Evolutionary conservation across 2,797 vertebrate species (phyloP).

Genomic region (Smutsia temminckii): DNA sequence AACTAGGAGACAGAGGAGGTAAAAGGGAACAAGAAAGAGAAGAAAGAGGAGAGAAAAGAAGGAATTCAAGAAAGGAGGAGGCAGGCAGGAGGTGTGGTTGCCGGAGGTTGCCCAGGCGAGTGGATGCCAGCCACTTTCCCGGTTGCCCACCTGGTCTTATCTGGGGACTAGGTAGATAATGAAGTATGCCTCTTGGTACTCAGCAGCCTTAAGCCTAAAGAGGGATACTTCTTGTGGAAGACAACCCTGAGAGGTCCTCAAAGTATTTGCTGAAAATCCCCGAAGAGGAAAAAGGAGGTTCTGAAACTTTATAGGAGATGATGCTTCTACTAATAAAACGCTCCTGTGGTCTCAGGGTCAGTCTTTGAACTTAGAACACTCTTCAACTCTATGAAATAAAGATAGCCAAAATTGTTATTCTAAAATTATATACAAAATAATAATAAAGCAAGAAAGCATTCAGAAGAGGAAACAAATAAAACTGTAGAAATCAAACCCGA

Average conservation of each 20-base stretch:
- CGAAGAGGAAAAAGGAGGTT: neutral
- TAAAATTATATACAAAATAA: neutral
- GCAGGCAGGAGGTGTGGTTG: neutral
- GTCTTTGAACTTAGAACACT: neutral
- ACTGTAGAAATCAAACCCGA: neutral
- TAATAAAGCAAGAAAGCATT: slow-evolving; percentile 7
- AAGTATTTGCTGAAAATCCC: neutral
- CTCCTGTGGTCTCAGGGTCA: neutral
- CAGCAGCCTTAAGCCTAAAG: neutral
- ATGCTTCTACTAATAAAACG: neutral
- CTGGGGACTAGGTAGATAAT: neutral
- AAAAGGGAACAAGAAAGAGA: neutral
- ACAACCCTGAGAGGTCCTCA: neutral
- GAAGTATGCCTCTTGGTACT: neutral
- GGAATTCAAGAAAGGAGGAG: neutral
- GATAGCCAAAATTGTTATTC: slow-evolving; percentile 3
- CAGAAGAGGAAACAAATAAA: neutral
- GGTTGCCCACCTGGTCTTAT: neutral
- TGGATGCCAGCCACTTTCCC: neutral
- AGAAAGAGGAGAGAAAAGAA: neutral
- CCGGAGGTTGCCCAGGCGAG: neutral
- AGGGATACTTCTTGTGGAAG: neutral
- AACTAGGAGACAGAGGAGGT: neutral
- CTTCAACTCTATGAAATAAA: slow-evolving; percentile 7
- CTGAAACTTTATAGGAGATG: neutral